Percentiles rank a stretch among this genome's conserved stretches.
Conservation (phyloP, 2,113 vertebrate genomes). For the Cynocephalus volans region DNA sequence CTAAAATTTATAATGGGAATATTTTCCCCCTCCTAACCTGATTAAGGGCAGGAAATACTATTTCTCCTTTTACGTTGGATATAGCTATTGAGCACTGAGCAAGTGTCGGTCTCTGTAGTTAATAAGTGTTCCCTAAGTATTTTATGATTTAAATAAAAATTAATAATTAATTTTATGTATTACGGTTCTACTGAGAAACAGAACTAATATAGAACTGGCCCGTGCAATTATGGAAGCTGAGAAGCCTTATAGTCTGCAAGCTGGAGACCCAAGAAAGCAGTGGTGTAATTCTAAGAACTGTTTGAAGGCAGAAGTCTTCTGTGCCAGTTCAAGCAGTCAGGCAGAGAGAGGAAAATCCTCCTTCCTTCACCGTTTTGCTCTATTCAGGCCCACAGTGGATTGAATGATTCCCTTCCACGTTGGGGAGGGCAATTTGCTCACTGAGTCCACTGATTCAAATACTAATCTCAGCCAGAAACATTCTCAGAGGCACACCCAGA, state of each 20-base stretch:
- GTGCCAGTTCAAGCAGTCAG: neutral
- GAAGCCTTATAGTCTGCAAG: neutral
- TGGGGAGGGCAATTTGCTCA: neutral
- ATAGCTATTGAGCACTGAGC: neutral
- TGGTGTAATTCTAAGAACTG: neutral
- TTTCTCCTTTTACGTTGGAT: neutral
- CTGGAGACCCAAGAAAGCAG: neutral
- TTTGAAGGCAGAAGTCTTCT: neutral
- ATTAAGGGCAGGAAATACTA: neutral
- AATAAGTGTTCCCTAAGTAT: neutral
- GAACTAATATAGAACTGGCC: neutral
- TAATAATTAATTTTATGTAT: neutral
- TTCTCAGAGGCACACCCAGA: neutral
- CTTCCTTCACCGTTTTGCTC: neutral
- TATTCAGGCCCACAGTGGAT: neutral
- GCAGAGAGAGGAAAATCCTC: neutral
- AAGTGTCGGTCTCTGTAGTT: neutral
- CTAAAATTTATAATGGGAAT: neutral
- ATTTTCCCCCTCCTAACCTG: neutral
- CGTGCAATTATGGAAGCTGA: neutral
- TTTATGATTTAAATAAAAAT: slow-evolving; percentile 43
- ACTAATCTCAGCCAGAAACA: neutral
- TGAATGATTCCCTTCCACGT: neutral
- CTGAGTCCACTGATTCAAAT: neutral
- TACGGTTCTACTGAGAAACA: neutral